A percentile compares a stretch with the other conserved stretches of the same genome.
phyloP scores from a whole-genome alignment of 2,888 invertebrate genomes.

The Bellardia bayeri region DNA sequence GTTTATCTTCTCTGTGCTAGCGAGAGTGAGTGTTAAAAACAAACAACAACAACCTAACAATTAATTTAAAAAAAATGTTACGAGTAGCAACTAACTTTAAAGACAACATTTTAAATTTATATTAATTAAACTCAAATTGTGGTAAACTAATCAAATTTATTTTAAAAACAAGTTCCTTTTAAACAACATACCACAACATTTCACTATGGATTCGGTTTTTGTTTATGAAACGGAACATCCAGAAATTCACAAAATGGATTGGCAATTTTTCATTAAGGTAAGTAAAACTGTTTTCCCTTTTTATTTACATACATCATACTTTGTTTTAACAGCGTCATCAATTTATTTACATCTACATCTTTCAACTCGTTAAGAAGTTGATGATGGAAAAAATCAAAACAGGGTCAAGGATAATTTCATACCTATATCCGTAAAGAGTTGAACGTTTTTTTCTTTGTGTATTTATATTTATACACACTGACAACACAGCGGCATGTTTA shows the following conservation, averaged over 20 bases:
- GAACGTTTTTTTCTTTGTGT: slow-evolving; percentile 35
- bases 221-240: slow-evolving; percentile 76
- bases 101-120: background rate
- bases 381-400: slow-evolving; percentile 40
- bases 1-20: slow-evolving; percentile 57
- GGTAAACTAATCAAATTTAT: background rate
- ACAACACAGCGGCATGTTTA: slow-evolving; percentile 49
- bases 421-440: slow-evolving; percentile 67
- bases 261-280: slow-evolving; percentile 84
- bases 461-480: slow-evolving; percentile 41
- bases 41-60: background rate
- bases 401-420: slow-evolving; percentile 72
- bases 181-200: background rate
- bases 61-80: slow-evolving; percentile 12
- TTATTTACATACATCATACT: background rate
- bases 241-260: slow-evolving; percentile 79
- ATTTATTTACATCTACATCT: slow-evolving; percentile 5
- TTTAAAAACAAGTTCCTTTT: slow-evolving; percentile 56
- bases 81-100: slow-evolving; percentile 19
- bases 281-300: slow-evolving; percentile 54
- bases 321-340: slow-evolving; percentile 20
- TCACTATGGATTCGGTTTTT: slow-evolving; percentile 76
- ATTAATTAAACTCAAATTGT: slow-evolving; percentile 16
- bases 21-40: slow-evolving; percentile 28
- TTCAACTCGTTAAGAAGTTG: slow-evolving; percentile 30